phyloP scores from a whole-genome alignment of 2,888 invertebrate species.

The Eretmocerus hayati region DNA sequence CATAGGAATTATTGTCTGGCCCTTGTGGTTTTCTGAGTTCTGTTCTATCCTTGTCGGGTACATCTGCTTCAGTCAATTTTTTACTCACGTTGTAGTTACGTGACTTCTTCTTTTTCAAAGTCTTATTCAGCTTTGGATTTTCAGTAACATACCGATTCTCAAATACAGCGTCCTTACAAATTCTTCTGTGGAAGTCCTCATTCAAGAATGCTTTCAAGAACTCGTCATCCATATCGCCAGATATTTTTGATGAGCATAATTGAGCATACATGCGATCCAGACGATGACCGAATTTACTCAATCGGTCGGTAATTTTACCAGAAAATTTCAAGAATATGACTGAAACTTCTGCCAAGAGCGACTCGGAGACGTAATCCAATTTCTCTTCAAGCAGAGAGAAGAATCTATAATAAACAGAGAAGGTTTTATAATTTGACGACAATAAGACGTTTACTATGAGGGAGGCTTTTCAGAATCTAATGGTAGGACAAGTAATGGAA shows the following conservation, averaged over 20 bases:
- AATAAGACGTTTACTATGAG: neutral
- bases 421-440: neutral
- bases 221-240: constrained; percentile 9
- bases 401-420: constrained; percentile 10
- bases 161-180: constrained; percentile 15
- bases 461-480: no score
- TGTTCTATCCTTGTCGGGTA: constrained; percentile 12
- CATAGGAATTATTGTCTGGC: constrained; percentile 3
- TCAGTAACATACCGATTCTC: neutral
- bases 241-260: constrained; percentile 15
- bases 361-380: constrained; percentile 17
- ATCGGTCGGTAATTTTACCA: constrained; percentile 19
- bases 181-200: constrained; percentile 13
- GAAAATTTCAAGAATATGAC: constrained; percentile 15
- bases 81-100: constrained; percentile 4
- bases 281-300: constrained; percentile 16
- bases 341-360: constrained; percentile 20
- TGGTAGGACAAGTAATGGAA: no score
- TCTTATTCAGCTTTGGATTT: constrained; percentile 5
- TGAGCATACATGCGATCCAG: constrained; percentile 12
- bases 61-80: constrained; percentile 8
- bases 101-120: constrained; percentile 2
- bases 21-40: constrained; percentile 8
- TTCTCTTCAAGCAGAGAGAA: constrained; percentile 17
- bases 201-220: constrained; percentile 16